phyloP scores from a whole-genome alignment of 2,888 invertebrate genomes.

The Glyphotaelius pellucidus region DNA sequence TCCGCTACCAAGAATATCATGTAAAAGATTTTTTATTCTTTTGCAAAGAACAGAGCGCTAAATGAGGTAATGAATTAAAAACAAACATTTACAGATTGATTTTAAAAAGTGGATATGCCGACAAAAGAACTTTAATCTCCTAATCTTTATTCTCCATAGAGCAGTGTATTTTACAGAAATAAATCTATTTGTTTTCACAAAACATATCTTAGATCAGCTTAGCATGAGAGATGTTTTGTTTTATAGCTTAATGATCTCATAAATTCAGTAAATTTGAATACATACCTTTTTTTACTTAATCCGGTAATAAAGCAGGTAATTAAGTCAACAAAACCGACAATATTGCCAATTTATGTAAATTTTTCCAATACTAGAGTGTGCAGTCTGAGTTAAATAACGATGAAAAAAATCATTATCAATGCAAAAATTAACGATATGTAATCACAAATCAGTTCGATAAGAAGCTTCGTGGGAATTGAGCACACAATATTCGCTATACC shows the following conservation, averaged over 20 bases:
- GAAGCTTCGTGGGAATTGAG: background rate
- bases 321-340: background rate
- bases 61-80: background rate
- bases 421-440: background rate
- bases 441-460: background rate
- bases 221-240: background rate
- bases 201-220: background rate
- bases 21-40: background rate
- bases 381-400: background rate
- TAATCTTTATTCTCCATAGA: background rate
- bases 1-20: background rate
- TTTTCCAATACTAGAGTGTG: background rate
- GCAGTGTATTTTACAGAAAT: background rate
- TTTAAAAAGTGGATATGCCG: background rate
- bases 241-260: background rate
- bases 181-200: background rate
- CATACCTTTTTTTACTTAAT: background rate
- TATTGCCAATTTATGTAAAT: background rate
- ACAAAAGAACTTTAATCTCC: background rate
- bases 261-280: background rate
- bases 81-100: background rate
- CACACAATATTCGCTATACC: background rate
- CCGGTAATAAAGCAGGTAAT: background rate
- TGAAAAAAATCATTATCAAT: background rate
- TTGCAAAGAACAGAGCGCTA: background rate